These are phyloP conservation scores for Scaptomyza polygonia DNA, from an alignment of 2,888 invertebrate species.

Conservation along the genomic window DNA sequence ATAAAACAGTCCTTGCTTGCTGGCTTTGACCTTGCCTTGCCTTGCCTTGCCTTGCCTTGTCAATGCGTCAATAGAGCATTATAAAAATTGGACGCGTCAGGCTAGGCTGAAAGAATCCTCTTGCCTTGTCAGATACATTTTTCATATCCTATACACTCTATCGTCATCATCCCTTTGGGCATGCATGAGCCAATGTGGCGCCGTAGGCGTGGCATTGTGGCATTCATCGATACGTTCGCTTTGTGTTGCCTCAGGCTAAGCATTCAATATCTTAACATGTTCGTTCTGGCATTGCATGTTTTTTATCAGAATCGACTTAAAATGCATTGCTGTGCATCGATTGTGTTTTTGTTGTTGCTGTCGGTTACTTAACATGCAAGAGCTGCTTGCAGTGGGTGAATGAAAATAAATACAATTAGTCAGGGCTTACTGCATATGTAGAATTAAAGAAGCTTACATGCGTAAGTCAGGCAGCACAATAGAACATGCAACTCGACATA, in stretches of 20 bases:
- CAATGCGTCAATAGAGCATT: slow-evolving; percentile 53
- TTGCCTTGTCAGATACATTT: slow-evolving; percentile 62
- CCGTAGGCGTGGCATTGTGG: slow-evolving; percentile 14
- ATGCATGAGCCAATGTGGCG: slow-evolving; percentile 17
- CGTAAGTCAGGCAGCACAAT: neutral
- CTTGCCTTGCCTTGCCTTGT: slow-evolving; percentile 40
- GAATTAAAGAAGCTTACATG: neutral
- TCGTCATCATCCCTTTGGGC: slow-evolving; percentile 29
- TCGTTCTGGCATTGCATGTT: slow-evolving; percentile 31
- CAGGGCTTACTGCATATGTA: slow-evolving; percentile 3
- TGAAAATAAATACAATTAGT: slow-evolving; percentile 1
- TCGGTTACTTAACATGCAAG: slow-evolving; percentile 3
- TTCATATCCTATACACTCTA: slow-evolving; percentile 31
- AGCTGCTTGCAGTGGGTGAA: neutral
- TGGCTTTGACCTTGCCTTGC: slow-evolving; percentile 36
- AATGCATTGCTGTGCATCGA: slow-evolving; percentile 7
- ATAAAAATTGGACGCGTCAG: slow-evolving; percentile 36
- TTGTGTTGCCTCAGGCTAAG: slow-evolving; percentile 46
- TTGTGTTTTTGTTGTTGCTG: neutral
- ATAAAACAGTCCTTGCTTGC: slow-evolving; percentile 19
- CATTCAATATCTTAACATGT: slow-evolving; percentile 64
- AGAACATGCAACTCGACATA: neutral
- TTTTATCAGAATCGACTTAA: slow-evolving; percentile 21
- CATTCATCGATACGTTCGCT: slow-evolving; percentile 17
- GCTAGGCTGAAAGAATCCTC: slow-evolving; percentile 36